A percentile compares a stretch with the other conserved stretches of the same genome.
Evolutionary conservation across 2,113 vertebrate genomes (phyloP).

Genomic region (Microcebus murinus): DNA sequence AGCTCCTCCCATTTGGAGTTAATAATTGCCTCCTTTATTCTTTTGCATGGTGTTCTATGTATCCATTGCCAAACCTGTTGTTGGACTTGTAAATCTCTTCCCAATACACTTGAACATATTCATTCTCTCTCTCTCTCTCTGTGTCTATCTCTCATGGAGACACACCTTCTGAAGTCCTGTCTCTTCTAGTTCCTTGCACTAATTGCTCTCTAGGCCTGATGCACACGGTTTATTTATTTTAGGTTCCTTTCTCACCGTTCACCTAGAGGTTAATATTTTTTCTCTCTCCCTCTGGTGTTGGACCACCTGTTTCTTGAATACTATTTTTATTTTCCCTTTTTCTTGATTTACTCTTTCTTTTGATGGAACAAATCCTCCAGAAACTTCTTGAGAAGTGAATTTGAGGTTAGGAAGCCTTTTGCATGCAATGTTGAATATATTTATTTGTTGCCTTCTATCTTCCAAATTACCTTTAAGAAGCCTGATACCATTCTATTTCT

Average conservation of each 20-base stretch:
- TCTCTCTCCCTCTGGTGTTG: not conserved
- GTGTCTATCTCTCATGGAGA: not conserved
- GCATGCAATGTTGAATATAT: not conserved
- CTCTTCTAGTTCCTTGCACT: not conserved
- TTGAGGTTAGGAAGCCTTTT: not conserved
- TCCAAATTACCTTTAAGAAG: not conserved
- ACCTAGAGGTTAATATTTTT: not conserved
- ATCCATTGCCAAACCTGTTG: not conserved
- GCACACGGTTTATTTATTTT: not conserved
- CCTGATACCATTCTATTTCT: not conserved
- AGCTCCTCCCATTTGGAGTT: not conserved
- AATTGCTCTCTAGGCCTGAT: not conserved
- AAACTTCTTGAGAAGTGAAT: not conserved
- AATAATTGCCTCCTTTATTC: not conserved
- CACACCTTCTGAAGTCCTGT: not conserved
- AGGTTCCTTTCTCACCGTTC: not conserved
- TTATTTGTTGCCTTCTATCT: not conserved
- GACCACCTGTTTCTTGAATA: not conserved
- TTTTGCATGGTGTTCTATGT: not conserved
- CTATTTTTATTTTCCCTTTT: not conserved
- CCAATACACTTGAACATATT: not conserved
- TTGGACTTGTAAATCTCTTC: not conserved
- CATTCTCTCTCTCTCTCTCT: not conserved
- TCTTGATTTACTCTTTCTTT: not conserved
- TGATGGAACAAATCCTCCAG: not conserved